Evolutionary conservation across 2,888 invertebrate species (phyloP), one percentile per base, ranked within the genome.

Genomic region (Lymantria dispar): DNA sequence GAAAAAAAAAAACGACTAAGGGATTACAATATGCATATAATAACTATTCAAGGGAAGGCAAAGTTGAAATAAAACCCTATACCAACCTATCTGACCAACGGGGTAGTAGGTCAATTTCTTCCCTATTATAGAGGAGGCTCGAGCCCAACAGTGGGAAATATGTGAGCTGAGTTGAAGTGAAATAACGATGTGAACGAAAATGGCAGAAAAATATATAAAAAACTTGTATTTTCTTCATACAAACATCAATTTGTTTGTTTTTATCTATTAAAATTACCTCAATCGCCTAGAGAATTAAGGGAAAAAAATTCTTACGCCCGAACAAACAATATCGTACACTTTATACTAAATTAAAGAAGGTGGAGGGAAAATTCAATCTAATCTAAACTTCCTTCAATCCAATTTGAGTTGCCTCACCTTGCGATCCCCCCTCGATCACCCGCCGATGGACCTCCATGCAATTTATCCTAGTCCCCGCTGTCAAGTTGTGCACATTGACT

Each of bases 321-420:
- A 55, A 59, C 55, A 57, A 50, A 54, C 37, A 46, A 54, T 56
- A 56, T 54, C 75, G 70, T 66, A 64, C 74, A 72, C 79, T 80
- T 53, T 78, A 78, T 78, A 75, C 79, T 76, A 86, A 86, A 87
- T 89, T 87, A 87, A 87, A 87, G 87, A 87, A 87, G 88, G 85
- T 86, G 85, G 80, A 76, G 78, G 72, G 83, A 81, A 85, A 86
- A 88, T 88, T 88, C 86, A 85, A 88, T 88, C 83, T 82, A 88
- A 88, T 88, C 86, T 84, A 85, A 88, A 89, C 81, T 89, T 87
- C 82, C 83, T 87, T 84, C 85, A 84, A 87, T 87, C 87, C 86
- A 87, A 88, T 89, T 87, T 87, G 85, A 87, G 86, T 87, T 82
- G 82, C 80, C 85, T 64, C 64, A 64, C 67, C 52, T 77, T 69